Conservation (phyloP, 2,113 vertebrate genomes). For the Crotalus horridus region DNA sequence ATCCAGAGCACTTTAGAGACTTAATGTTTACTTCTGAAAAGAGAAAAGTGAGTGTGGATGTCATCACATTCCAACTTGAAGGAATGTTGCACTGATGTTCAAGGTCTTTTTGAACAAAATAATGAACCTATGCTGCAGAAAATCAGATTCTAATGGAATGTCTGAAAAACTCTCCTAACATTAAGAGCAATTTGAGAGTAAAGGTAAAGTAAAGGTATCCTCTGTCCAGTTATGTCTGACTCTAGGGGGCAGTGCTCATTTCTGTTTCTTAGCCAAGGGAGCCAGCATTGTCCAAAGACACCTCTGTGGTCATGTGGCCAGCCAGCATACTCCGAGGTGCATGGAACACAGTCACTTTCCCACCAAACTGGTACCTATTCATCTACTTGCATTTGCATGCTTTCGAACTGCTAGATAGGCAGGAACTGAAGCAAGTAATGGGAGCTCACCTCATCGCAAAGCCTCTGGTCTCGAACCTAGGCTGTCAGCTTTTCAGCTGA, state of each 20-base stretch:
- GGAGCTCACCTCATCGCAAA: neutral
- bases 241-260: neutral
- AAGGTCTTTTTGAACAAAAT: neutral
- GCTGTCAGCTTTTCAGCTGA: too few relatives aligned
- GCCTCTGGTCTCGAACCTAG: neutral
- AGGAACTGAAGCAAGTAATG: neutral
- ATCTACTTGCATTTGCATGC: neutral
- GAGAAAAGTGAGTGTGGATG: neutral
- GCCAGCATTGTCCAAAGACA: neutral
- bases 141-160: neutral
- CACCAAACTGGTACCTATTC: neutral
- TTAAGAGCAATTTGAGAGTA: neutral
- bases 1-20: neutral
- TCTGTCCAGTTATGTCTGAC: neutral
- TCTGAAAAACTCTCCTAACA: neutral
- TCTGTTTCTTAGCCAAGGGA: neutral
- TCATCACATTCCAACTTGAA: neutral
- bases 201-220: neutral
- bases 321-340: neutral
- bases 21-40: neutral
- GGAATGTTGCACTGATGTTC: neutral
- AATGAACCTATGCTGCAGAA: neutral
- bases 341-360: neutral
- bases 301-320: neutral
- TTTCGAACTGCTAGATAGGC: neutral